Conservation (phyloP, 2,113 vertebrate genomes). For the Mystacornis crossleyi region DNA sequence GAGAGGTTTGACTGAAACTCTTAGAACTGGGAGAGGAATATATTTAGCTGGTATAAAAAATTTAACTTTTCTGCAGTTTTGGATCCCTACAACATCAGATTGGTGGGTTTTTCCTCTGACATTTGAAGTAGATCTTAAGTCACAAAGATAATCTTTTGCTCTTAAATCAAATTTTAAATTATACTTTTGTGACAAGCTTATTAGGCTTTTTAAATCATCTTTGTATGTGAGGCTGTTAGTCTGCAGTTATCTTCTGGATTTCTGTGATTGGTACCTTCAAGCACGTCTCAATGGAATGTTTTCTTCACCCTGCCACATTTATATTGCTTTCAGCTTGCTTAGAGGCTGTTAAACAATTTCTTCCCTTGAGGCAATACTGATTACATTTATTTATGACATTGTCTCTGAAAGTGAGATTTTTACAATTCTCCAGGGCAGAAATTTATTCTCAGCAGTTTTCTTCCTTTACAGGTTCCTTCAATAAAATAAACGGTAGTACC, state of each 20-base stretch:
- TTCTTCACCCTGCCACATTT: conserved; percentile 16
- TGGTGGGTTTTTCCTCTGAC: accelerated
- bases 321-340: conserved; percentile 11
- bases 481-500: not conserved
- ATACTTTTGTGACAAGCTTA: not conserved
- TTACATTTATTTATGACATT: conserved; percentile 16
- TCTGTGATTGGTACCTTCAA: not conserved
- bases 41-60: not conserved
- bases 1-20: not conserved
- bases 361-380: conserved; percentile 11
- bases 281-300: not conserved
- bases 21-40: not conserved
- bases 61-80: not conserved
- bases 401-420: conserved; percentile 7
- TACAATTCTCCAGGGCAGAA: conserved; percentile 1
- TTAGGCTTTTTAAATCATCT: not conserved
- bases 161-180: not conserved
- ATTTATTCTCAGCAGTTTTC: conserved; percentile 15
- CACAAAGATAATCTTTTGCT: not conserved
- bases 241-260: not conserved
- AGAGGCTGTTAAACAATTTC: conserved; percentile 12
- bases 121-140: not conserved
- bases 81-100: not conserved
- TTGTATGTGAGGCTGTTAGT: not conserved
- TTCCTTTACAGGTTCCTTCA: not conserved